Conservation (phyloP, 35 echinoderm and acorn worm genomes). For the Eucidaris tribuloides region DNA sequence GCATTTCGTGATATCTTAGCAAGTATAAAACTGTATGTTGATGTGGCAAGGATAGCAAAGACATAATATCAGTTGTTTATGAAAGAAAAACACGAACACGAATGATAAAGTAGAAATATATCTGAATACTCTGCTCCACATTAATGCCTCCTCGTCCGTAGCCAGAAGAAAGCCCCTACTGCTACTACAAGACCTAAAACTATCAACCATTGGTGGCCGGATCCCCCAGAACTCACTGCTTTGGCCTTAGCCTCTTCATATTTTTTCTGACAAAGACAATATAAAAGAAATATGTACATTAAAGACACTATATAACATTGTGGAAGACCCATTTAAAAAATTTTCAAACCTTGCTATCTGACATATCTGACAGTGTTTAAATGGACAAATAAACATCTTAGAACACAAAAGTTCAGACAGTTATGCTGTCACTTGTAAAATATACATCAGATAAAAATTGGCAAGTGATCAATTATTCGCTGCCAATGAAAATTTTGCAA, state of each 20-base stretch:
- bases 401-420: too few relatives aligned
- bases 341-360: neutral
- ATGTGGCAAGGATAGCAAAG: conserved; percentile 20
- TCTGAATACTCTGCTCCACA: conserved; percentile 16
- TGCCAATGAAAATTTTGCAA: too few relatives aligned
- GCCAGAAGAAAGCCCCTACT: neutral
- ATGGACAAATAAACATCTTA: too few relatives aligned
- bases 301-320: too few relatives aligned
- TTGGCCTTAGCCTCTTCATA: conserved; percentile 13
- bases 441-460: too few relatives aligned
- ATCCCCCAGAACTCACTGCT: neutral
- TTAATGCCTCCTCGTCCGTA: conserved; percentile 3
- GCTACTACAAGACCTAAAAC: neutral
- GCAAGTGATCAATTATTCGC: too few relatives aligned
- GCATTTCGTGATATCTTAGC: too few relatives aligned
- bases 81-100: neutral
- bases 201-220: neutral
- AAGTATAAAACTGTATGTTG: neutral
- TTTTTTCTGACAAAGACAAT: neutral
- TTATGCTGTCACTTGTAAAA: too few relatives aligned
- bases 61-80: neutral
- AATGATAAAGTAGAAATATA: conserved; percentile 28
- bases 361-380: neutral
- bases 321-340: neutral
- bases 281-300: neutral